These are phyloP conservation scores for Platygyra sinensis DNA, from an alignment of 64 coral and sea anemone species.

Conservation along the genomic window DNA sequence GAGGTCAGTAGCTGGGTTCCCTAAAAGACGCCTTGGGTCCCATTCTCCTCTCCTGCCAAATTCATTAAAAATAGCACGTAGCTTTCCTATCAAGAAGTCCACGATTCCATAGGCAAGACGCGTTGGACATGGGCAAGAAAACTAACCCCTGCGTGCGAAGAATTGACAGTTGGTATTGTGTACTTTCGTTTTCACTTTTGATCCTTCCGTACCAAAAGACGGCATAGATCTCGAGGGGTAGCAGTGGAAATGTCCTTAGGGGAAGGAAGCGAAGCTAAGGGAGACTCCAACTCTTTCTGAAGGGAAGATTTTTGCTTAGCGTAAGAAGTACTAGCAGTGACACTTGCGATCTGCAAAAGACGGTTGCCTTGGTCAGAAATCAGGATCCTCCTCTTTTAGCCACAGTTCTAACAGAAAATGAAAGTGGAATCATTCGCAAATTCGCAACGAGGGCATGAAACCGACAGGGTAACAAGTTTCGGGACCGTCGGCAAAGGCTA, in stretches of 20 bases:
- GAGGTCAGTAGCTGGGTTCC: no score
- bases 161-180: no score
- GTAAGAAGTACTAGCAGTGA: neutral
- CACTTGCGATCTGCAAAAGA: neutral
- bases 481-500: slow-evolving; percentile 18
- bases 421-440: slow-evolving; percentile 19
- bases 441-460: neutral
- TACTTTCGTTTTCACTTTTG: neutral
- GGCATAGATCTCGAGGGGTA: slow-evolving; percentile 10
- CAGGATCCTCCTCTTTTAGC: neutral
- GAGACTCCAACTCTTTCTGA: slow-evolving; percentile 22
- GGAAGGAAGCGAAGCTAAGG: neutral
- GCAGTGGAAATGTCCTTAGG: neutral
- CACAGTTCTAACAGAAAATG: slow-evolving; percentile 22
- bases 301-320: no score
- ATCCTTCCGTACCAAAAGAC: slow-evolving; percentile 40
- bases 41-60: no score
- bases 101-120: no score
- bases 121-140: no score
- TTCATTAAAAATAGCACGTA: no score
- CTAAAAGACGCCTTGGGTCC: no score
- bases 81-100: no score
- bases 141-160: no score
- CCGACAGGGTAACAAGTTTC: neutral
- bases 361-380: neutral